A percentile compares a stretch with the other conserved stretches of the same genome.
phyloP scores from a whole-genome alignment of 2,113 vertebrate genomes.

The Indicator indicator region DNA sequence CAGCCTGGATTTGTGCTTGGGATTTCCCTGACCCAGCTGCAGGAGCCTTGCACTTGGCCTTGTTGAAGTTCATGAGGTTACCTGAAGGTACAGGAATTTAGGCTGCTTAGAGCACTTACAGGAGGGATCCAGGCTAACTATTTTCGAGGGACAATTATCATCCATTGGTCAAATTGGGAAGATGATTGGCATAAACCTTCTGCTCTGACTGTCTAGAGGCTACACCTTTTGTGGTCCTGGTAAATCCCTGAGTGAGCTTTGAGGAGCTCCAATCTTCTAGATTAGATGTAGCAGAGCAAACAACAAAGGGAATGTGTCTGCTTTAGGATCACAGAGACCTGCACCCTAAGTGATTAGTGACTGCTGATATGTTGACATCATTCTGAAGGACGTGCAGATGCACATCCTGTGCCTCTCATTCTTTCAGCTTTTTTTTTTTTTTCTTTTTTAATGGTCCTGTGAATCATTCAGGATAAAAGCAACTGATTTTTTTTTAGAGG shows the following conservation, averaged over 20 bases:
- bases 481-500: background rate
- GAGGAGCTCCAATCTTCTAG: background rate
- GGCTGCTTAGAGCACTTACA: background rate
- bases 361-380: background rate
- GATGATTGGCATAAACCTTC: background rate
- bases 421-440: background rate
- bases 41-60: too few species aligned
- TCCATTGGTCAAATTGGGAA: background rate
- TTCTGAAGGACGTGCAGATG: background rate
- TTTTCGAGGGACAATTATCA: background rate
- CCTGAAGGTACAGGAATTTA: background rate
- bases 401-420: background rate
- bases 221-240: background rate
- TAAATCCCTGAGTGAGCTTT: background rate
- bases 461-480: background rate
- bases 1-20: too few species aligned
- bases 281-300: background rate
- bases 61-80: too few species aligned
- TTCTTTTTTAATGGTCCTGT: background rate
- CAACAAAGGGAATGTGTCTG: background rate
- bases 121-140: background rate
- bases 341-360: background rate
- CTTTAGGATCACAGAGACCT: background rate
- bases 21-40: too few species aligned
- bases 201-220: background rate